These are phyloP conservation scores for Dendronephthya gigantea DNA, from an alignment of 64 coral and sea anemone genomes.

Conservation along the genomic window DNA sequence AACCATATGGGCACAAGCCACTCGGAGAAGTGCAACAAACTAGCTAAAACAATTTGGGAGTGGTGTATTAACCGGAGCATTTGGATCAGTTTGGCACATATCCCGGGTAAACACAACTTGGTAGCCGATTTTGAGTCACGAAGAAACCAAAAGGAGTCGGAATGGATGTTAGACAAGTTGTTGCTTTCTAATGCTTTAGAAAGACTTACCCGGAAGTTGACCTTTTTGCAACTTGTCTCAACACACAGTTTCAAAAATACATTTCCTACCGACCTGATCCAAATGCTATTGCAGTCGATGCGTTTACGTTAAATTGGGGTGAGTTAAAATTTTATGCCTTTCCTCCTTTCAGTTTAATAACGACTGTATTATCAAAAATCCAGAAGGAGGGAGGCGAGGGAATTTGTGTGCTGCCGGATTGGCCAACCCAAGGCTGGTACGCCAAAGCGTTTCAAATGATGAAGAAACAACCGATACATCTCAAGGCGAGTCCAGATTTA, in stretches of 20 bases:
- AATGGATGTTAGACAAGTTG: slow-evolving; percentile 21
- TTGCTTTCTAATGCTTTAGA: slow-evolving; percentile 18
- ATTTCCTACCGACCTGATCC: background rate
- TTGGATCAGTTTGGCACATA: no score
- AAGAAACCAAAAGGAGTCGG: slow-evolving; percentile 22
- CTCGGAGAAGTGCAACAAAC: no score
- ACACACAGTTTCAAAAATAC: background rate
- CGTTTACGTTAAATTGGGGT: background rate
- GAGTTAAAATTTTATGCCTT: background rate
- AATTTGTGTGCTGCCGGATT: background rate
- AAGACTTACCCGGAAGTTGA: slow-evolving; percentile 23
- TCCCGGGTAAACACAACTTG: no score
- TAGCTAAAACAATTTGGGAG: no score
- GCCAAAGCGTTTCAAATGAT: background rate
- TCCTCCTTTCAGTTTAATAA: background rate
- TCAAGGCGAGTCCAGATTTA: background rate
- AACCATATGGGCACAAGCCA: no score
- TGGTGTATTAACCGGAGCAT: no score
- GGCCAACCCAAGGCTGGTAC: background rate
- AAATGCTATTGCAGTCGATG: background rate
- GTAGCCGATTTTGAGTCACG: slow-evolving; percentile 1
- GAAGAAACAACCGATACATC: background rate
- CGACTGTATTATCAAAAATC: background rate
- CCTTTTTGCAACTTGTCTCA: no score
- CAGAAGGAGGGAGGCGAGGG: background rate